A percentile compares a stretch with the other conserved stretches of the same genome.
Evolutionary conservation across 2,113 vertebrate genomes (phyloP).

Genomic region (Aleadryas rufinucha): DNA sequence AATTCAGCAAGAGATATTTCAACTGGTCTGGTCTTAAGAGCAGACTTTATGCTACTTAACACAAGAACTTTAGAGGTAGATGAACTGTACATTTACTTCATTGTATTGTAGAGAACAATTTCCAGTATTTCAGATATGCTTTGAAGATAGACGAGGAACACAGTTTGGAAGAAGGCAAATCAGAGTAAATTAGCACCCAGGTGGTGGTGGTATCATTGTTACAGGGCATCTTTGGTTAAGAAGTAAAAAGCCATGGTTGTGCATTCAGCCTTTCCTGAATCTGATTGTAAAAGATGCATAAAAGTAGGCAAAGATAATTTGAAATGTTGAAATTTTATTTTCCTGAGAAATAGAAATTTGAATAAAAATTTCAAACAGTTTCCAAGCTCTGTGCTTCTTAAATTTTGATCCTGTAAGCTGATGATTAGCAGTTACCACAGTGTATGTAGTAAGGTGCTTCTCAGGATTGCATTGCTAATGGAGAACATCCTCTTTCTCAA

Average conservation of each 20-base stretch:
- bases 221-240: background rate
- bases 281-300: background rate
- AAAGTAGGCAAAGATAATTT: background rate
- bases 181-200: background rate
- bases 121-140: background rate
- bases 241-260: background rate
- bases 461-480: background rate
- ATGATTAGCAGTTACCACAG: background rate
- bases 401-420: background rate
- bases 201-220: background rate
- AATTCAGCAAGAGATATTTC: background rate
- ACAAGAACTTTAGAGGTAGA: background rate
- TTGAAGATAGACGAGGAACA: background rate
- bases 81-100: background rate
- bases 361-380: background rate
- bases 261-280: background rate
- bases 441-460: background rate
- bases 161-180: background rate
- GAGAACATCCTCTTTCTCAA: background rate
- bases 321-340: background rate
- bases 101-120: background rate
- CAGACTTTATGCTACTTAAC: background rate
- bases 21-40: background rate
- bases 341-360: background rate
- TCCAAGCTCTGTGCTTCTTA: background rate